Conservation (phyloP, 2,888 invertebrate species). For the Ischnus inquisitorius region DNA sequence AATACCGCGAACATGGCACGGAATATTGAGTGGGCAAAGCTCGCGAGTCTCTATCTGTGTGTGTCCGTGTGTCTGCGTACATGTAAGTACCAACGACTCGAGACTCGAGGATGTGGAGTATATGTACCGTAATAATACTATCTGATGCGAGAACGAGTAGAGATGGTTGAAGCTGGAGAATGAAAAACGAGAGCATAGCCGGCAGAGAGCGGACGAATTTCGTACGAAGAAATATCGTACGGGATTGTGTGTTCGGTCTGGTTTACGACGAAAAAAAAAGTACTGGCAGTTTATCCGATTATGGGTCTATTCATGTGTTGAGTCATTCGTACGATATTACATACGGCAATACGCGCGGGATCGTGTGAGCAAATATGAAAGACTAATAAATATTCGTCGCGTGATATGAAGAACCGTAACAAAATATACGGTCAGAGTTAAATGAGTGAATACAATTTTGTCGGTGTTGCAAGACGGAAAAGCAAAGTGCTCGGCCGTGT, state of each 20-base stretch:
- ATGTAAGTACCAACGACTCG: neutral
- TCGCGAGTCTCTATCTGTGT: conserved; percentile 39
- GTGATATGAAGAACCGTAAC: neutral
- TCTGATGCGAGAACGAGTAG: conserved; percentile 32
- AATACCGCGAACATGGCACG: conserved; percentile 71
- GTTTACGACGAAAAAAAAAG: neutral
- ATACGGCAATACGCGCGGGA: neutral
- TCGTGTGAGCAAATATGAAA: neutral
- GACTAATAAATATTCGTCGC: neutral
- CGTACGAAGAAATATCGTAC: neutral
- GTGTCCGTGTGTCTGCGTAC: conserved; percentile 13
- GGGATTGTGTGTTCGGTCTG: neutral
- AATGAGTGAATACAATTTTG: too few relatives aligned
- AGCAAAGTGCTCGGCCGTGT: too few relatives aligned
- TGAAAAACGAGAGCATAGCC: conserved; percentile 2
- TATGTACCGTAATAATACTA: conserved; percentile 41
- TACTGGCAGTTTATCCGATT: conserved; percentile 11
- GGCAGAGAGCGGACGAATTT: neutral
- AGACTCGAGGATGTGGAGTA: conserved; percentile 6
- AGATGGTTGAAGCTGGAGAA: conserved; percentile 15
- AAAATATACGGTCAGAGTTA: too few relatives aligned
- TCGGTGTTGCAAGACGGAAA: too few relatives aligned
- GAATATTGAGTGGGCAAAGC: conserved; percentile 71
- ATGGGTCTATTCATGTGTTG: neutral
- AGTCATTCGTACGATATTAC: neutral